Evolutionary conservation across 2,113 vertebrate species (phyloP).

Genomic region (Bolborhynchus lineola): DNA sequence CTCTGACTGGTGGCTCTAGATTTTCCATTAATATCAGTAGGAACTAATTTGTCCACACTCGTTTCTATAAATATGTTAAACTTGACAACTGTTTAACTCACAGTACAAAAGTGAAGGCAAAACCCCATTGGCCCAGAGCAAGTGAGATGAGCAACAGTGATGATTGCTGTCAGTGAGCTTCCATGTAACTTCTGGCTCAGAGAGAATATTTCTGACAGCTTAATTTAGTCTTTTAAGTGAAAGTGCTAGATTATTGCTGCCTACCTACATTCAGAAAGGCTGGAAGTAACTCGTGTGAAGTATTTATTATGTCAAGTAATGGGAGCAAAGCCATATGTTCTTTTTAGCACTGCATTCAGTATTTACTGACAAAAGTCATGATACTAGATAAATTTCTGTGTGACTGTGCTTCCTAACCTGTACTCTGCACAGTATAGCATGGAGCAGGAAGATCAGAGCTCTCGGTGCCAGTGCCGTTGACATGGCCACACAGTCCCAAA

Average conservation of each 20-base stretch:
- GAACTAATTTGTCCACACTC: background rate
- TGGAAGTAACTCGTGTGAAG: background rate
- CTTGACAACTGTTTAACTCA: background rate
- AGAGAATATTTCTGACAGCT: background rate
- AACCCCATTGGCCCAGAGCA: background rate
- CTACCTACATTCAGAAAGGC: background rate
- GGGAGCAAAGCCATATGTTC: background rate
- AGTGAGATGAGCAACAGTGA: background rate
- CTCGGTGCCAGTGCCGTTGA: background rate
- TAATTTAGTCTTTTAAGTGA: background rate
- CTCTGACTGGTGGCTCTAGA: background rate
- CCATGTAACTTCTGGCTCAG: background rate
- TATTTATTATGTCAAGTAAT: background rate
- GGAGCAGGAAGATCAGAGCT: background rate
- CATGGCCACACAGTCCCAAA: background rate
- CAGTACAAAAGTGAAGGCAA: background rate
- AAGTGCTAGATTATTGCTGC: background rate
- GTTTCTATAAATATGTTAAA: background rate
- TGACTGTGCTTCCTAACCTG: background rate
- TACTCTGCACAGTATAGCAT: background rate
- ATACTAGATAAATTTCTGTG: background rate
- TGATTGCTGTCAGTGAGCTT: background rate
- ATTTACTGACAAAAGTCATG: background rate
- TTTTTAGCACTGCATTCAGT: background rate
- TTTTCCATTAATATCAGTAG: background rate